These are phyloP conservation scores for Antheraea pernyi DNA, from an alignment of 1,140 invertebrate species.

Conservation along the genomic window DNA sequence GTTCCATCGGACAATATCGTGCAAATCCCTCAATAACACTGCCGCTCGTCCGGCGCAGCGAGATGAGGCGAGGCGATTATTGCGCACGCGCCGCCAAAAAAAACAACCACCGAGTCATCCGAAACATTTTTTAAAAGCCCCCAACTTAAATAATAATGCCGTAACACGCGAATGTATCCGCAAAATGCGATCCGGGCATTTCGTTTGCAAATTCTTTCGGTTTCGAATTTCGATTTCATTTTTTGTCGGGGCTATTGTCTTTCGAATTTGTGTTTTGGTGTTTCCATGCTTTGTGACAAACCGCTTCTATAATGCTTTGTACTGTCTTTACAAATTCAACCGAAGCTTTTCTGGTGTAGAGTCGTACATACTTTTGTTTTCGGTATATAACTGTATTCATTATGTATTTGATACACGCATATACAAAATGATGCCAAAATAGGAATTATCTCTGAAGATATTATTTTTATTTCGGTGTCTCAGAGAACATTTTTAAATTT, in stretches of 20 bases:
- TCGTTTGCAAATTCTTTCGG: conserved; percentile 69
- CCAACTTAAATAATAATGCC: conserved; percentile 78
- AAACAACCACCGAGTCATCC: conserved; percentile 60
- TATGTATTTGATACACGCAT: too few species aligned
- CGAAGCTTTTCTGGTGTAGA: not conserved
- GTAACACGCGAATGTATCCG: conserved; percentile 77
- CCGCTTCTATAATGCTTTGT: not conserved
- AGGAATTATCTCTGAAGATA: too few species aligned
- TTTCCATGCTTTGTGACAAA: conserved; percentile 32
- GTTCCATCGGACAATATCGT: conserved; percentile 11
- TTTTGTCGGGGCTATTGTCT: conserved; percentile 72
- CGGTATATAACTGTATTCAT: too few species aligned
- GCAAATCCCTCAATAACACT: conserved; percentile 44
- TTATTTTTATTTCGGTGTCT: too few species aligned
- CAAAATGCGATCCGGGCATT: conserved; percentile 76
- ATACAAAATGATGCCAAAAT: too few species aligned
- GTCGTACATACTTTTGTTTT: too few species aligned
- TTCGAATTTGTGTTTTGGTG: conserved; percentile 54
- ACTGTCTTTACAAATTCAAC: not conserved
- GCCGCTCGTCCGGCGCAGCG: conserved; percentile 37
- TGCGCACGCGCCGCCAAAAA: conserved; percentile 74
- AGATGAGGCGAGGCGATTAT: conserved; percentile 56
- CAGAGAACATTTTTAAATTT: too few species aligned
- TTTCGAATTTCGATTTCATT: conserved; percentile 47
- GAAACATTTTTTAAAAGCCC: conserved; percentile 68